Percentiles rank a stretch among this genome's conserved stretches.
phyloP scores from a whole-genome alignment of 2,797 vertebrate genomes.

The Gallirallus australis region DNA sequence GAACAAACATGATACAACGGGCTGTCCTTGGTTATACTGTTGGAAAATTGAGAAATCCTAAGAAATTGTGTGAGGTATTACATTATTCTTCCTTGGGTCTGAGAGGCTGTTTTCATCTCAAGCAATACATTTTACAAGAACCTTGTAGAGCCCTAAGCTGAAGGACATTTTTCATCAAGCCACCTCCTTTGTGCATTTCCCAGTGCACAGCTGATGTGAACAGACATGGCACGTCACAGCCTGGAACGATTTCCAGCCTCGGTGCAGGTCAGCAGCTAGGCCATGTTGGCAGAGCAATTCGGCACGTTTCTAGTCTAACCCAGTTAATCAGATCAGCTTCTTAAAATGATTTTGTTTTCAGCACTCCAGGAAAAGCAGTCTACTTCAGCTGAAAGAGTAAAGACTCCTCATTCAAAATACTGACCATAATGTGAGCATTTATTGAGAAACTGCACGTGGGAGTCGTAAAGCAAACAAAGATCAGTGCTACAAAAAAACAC shows the following conservation, averaged over 20 bases:
- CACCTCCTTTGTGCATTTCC: conserved; percentile 13
- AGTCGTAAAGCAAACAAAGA: background rate
- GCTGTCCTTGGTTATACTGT: background rate
- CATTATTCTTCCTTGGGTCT: background rate
- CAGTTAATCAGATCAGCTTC: conserved; percentile 29
- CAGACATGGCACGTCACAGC: conserved; percentile 20
- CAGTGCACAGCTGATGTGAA: conserved; percentile 2
- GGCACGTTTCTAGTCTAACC: conserved; percentile 25
- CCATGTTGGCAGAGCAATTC: conserved; percentile 15
- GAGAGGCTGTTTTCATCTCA: background rate
- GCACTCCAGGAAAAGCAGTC: background rate
- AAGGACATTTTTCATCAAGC: background rate
- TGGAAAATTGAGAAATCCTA: background rate
- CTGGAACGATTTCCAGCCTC: background rate
- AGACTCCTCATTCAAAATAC: background rate
- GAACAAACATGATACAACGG: background rate
- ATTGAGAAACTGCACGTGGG: background rate
- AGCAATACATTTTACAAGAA: background rate
- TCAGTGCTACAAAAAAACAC: background rate
- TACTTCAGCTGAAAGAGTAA: conserved; percentile 2
- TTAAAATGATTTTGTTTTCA: background rate
- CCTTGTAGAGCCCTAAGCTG: background rate
- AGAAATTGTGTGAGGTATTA: background rate
- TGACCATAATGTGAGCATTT: background rate
- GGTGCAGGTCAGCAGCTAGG: background rate